phyloP scores from a whole-genome alignment of 2,888 invertebrate species.

The Harmothoe impar region DNA sequence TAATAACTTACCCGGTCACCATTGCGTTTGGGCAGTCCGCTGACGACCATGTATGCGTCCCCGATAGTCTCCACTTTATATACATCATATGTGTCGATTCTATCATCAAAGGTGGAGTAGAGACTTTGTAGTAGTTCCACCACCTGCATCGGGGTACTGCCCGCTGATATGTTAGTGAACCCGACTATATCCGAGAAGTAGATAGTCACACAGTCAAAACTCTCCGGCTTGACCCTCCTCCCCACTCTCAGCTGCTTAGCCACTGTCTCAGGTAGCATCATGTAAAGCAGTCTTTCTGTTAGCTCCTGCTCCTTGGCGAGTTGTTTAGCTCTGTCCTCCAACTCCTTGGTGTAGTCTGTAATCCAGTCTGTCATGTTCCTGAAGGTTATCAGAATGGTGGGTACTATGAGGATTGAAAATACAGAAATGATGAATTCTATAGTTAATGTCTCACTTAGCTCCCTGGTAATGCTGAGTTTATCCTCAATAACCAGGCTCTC shows the following conservation, averaged over 20 bases:
- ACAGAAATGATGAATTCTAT: slow-evolving; percentile 39
- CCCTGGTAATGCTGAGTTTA: background rate
- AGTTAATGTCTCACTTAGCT: background rate
- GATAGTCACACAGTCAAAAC: slow-evolving; percentile 60
- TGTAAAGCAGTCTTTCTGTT: slow-evolving; percentile 58
- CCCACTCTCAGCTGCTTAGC: slow-evolving; percentile 57
- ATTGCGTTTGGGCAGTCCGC: slow-evolving; percentile 58
- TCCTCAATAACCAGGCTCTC: background rate
- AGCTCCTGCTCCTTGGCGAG: slow-evolving; percentile 54
- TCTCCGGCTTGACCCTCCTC: slow-evolving; percentile 48
- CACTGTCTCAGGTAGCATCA: slow-evolving; percentile 63
- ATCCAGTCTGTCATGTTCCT: slow-evolving; percentile 57
- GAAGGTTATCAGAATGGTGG: slow-evolving; percentile 6
- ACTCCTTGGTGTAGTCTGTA: background rate
- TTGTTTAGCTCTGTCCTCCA: slow-evolving; percentile 31
- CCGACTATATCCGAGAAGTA: slow-evolving; percentile 64
- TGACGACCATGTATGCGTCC: slow-evolving; percentile 64
- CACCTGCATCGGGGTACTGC: slow-evolving; percentile 61
- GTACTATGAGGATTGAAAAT: slow-evolving; percentile 14
- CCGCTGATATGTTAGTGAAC: slow-evolving; percentile 53
- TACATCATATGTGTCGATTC: slow-evolving; percentile 63
- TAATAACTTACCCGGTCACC: slow-evolving; percentile 58
- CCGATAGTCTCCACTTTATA: slow-evolving; percentile 65
- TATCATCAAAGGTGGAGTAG: slow-evolving; percentile 63
- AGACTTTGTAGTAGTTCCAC: slow-evolving; percentile 57